Base-by-base conservation (phyloP, 2,888 invertebrate genomes). In the Lampropteryx suffumata region DNA sequence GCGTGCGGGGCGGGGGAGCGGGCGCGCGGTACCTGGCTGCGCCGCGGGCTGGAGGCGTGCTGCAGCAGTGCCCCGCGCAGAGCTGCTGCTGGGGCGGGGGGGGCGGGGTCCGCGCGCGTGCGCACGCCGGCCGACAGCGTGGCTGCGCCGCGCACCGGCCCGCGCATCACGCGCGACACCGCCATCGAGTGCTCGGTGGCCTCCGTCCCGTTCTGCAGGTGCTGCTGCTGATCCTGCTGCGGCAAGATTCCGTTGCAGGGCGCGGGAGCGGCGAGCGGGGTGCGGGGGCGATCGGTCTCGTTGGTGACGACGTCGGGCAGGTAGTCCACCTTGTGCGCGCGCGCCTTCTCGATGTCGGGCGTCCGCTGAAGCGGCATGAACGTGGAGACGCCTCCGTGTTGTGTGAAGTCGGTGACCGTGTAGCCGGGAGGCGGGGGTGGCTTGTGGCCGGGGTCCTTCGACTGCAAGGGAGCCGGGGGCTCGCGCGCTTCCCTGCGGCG, bases 81-180 rank as follows among this genome's bases (percentile, higher is more conserved):
- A 51, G 62, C 76, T 66, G 82, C 84, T 10, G 80, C 84, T 3
- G 45, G 84, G 90, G 42, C 85, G 84, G n/a, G n/a, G n/a, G n/a
- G n/a, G n/a, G n/a, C n/a, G n/a, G n/a, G n/a, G n/a, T 90, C 62
- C 26, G 69, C 90, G 61, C 92, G 91, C 43, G 92, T 87, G 61
- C 84, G 91, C 73, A 92, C 92, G 39, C 92, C 92, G 5, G 88
- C 75, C 36, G 90, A 86, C 11, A 94, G 92, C 10, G 94, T 93
- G 27, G 95, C 95, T 58, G 93, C 92, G 69, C 95, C 95, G 50
- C 93, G 91, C 51, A 94, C 92, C 0, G 95, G 95, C 0, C 94
- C 95, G 40, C 92, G 90, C 95, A 95, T 95, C n/a, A 95, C 95
- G 68, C 92, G 93, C 39, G 91, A 91, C 53, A 93, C 92, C 14